Conservation (phyloP, 2,113 vertebrate species). For the Rhinolophus ferrumequinum region DNA sequence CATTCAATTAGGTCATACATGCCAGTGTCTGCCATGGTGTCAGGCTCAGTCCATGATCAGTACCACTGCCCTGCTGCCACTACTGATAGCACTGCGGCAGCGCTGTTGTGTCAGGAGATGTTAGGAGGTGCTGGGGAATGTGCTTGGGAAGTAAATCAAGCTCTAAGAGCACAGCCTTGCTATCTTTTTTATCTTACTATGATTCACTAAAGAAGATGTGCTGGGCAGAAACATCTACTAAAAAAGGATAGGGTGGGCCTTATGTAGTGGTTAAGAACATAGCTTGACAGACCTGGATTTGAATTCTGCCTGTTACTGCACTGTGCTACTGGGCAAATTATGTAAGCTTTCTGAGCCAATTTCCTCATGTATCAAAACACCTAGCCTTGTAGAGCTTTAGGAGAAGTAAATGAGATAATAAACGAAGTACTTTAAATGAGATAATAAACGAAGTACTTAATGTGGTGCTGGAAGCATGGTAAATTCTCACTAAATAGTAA, state of each 20-base stretch:
- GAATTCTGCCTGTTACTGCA: not conserved
- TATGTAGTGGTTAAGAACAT: not conserved
- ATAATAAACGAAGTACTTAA: not conserved
- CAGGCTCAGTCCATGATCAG: not conserved
- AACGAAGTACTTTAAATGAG: not conserved
- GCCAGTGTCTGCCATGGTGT: not conserved
- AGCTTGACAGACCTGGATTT: not conserved
- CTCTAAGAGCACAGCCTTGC: not conserved
- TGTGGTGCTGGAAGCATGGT: not conserved
- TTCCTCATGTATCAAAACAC: not conserved
- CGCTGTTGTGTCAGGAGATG: not conserved
- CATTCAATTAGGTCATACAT: not conserved
- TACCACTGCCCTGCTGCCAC: too few relatives aligned
- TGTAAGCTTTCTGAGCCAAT: not conserved
- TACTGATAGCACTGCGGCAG: not conserved
- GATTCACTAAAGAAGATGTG: not conserved
- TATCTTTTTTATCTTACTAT: not conserved
- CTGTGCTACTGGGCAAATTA: not conserved
- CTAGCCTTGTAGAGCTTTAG: not conserved
- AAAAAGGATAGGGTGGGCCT: not conserved
- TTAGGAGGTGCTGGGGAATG: not conserved
- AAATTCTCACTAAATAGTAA: not conserved
- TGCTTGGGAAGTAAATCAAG: constrained; percentile 1
- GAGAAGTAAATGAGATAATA: not conserved
- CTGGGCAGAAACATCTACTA: not conserved